Percentiles rank a stretch among this genome's conserved stretches.
Conservation (phyloP, 2,113 vertebrate species). For the Aptenodytes patagonicus region DNA sequence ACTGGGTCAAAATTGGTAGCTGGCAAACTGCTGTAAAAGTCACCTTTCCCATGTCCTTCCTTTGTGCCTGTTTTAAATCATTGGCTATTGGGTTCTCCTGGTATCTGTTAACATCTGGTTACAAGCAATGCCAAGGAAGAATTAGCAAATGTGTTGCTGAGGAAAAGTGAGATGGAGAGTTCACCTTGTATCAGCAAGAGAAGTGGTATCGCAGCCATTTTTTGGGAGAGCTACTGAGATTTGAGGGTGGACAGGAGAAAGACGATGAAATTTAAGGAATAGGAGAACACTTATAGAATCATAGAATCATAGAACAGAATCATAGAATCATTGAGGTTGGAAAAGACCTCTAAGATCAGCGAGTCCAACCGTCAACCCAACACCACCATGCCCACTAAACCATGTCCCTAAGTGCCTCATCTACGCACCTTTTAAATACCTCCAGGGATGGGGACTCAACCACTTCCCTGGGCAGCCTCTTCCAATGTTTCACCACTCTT, state of each 20-base stretch:
- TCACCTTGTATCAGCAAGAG: background rate
- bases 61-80: conserved; percentile 14
- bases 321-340: no score
- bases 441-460: no score
- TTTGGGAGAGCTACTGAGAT: conserved; percentile 23
- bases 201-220: background rate
- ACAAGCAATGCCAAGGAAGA: conserved; percentile 49
- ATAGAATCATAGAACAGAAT: no score
- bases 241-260: conserved; percentile 21
- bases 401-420: no score
- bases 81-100: conserved; percentile 2
- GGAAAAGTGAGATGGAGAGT: conserved; percentile 1
- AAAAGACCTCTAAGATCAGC: no score
- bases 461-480: no score
- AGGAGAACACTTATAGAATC: background rate
- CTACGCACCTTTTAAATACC: no score
- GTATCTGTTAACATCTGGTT: conserved; percentile 54
- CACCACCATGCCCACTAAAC: no score
- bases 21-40: conserved; percentile 3
- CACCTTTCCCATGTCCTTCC: background rate
- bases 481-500: no score
- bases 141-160: background rate
- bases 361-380: no score
- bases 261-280: conserved; percentile 2
- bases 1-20: conserved; percentile 29